phyloP scores from a whole-genome alignment of 2,113 vertebrate genomes.

The Thinocorus orbignyianus region DNA sequence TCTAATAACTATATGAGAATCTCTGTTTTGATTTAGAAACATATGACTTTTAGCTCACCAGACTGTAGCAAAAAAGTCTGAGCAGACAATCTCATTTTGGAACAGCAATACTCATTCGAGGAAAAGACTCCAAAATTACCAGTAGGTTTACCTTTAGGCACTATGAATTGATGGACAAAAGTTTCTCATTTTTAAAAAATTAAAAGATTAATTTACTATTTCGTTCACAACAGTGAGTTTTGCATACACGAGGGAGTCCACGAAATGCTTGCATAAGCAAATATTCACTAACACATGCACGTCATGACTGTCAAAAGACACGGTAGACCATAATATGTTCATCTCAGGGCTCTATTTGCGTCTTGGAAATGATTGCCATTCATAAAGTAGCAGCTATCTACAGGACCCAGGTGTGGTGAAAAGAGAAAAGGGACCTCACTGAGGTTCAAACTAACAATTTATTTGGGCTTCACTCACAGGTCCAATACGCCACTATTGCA shows the following conservation, averaged over 20 bases:
- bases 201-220: neutral
- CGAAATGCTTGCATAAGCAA: neutral
- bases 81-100: slow-evolving; percentile 14
- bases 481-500: too few species aligned
- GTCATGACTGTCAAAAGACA: accelerated
- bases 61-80: neutral
- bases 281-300: neutral
- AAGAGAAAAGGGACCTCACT: too few species aligned
- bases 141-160: accelerated
- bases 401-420: neutral
- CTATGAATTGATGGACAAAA: neutral
- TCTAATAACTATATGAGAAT: slow-evolving; percentile 9
- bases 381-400: neutral
- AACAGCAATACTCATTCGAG: neutral
- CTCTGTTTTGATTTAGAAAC: slow-evolving; percentile 6
- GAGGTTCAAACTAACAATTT: too few species aligned
- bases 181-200: neutral
- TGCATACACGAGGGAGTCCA: accelerated
- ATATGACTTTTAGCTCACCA: neutral
- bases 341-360: neutral
- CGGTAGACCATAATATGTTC: neutral
- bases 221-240: neutral
- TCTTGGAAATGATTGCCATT: neutral
- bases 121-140: neutral
- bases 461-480: too few species aligned